Conservation (phyloP, 1,140 invertebrate genomes). For the Psilanteris sp. region DNA sequence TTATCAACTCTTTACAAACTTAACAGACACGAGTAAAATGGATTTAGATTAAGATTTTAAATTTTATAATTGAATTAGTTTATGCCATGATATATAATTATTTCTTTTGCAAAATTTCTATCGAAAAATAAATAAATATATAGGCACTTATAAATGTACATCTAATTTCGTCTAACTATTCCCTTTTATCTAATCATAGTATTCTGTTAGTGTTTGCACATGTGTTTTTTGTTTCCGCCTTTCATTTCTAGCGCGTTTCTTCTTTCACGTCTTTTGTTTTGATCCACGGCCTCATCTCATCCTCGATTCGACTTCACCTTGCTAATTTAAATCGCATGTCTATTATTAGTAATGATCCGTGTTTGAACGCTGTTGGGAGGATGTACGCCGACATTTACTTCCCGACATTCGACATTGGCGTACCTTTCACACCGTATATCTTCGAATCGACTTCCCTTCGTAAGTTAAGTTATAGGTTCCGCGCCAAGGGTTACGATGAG, state of each 20-base stretch:
- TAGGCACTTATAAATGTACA: background rate
- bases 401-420: slow-evolving; percentile 47
- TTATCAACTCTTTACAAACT: slow-evolving; percentile 7
- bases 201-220: slow-evolving; percentile 35
- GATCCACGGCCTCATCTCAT: slow-evolving; percentile 45
- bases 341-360: slow-evolving; percentile 70
- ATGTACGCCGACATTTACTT: slow-evolving; percentile 42
- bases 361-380: slow-evolving; percentile 41
- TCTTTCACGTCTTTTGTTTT: slow-evolving; percentile 51
- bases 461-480: slow-evolving; percentile 37
- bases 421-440: slow-evolving; percentile 48
- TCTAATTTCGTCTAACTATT: slow-evolving; percentile 31
- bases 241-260: slow-evolving; percentile 54
- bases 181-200: slow-evolving; percentile 34
- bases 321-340: slow-evolving; percentile 67
- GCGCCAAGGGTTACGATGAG: background rate
- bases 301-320: slow-evolving; percentile 56
- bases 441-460: slow-evolving; percentile 35
- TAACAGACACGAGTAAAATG: too few species aligned
- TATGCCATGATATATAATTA: too few species aligned
- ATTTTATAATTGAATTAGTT: too few species aligned
- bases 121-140: too few species aligned
- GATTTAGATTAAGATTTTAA: too few species aligned
- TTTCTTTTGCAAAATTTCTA: too few species aligned
- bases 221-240: slow-evolving; percentile 44